These are phyloP conservation scores for Solen grandis DNA, from an alignment of 1,140 invertebrate species.

Conservation along the genomic window DNA sequence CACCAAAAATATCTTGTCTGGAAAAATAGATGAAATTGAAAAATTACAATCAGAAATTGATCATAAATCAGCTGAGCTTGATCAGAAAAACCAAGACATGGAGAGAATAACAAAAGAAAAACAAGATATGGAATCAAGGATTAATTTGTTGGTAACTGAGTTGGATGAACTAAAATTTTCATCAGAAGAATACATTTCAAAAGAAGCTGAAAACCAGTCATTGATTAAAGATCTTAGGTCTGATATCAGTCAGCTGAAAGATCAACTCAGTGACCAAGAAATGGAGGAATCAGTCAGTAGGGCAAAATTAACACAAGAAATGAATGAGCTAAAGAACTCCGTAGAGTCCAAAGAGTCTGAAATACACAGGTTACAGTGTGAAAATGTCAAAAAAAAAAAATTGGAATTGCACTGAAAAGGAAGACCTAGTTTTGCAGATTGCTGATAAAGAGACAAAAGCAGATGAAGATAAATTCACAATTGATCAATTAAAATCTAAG, in stretches of 20 bases:
- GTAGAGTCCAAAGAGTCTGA: background rate
- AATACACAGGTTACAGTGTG: background rate
- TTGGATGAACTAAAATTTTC: background rate
- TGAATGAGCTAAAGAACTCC: background rate
- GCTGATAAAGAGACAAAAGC: too few relatives aligned
- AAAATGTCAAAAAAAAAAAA: background rate
- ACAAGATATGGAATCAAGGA: background rate
- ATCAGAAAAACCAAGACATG: background rate
- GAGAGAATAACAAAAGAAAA: background rate
- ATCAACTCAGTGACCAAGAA: background rate
- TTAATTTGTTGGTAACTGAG: background rate
- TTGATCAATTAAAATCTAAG: background rate
- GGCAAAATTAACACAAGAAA: background rate
- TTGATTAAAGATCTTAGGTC: background rate
- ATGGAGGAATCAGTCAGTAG: slow-evolving; percentile 12
- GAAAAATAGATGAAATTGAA: background rate
- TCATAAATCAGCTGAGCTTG: background rate
- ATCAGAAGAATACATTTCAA: background rate
- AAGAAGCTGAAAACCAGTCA: background rate
- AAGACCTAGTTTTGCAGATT: too few relatives aligned
- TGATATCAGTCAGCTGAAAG: background rate
- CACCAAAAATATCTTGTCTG: too few relatives aligned
- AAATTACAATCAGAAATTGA: background rate
- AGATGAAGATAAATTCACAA: background rate
- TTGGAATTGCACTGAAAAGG: too few relatives aligned